Percentiles rank a stretch among this genome's conserved stretches.
These are phyloP conservation scores for Rhabdomys dilectus DNA, from an alignment of 2,113 vertebrate species.

Conservation along the genomic window DNA sequence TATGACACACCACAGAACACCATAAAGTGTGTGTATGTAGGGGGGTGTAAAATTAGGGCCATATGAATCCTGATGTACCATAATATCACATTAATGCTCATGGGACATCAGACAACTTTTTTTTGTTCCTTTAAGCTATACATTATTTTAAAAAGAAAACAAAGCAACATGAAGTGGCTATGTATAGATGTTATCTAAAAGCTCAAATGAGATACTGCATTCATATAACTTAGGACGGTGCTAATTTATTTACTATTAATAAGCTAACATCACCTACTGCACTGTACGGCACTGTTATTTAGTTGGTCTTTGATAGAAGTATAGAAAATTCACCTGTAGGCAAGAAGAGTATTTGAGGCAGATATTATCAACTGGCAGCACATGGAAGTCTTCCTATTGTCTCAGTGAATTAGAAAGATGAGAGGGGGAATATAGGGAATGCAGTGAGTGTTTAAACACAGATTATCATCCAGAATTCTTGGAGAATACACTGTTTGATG, in stretches of 20 bases:
- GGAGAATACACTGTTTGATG: background rate
- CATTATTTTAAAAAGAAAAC: background rate
- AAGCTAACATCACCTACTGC: background rate
- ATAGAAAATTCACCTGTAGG: background rate
- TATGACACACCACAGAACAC: too few relatives aligned
- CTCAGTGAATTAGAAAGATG: background rate
- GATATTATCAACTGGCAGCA: background rate
- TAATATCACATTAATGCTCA: background rate
- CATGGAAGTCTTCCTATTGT: background rate
- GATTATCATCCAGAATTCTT: background rate
- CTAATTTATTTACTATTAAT: slow-evolving; percentile 20
- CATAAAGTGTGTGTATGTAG: background rate
- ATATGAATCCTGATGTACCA: background rate
- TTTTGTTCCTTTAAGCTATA: background rate
- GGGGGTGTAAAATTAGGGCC: background rate
- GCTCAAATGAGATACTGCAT: slow-evolving; percentile 7
- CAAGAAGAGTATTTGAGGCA: background rate
- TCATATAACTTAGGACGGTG: background rate
- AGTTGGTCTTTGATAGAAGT: too few relatives aligned
- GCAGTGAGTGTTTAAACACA: background rate
- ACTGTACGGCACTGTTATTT: background rate
- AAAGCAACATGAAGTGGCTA: background rate
- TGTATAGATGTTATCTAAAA: background rate
- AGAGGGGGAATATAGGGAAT: background rate
- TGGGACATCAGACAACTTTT: background rate